These are phyloP conservation scores for Columba livia DNA, from an alignment of 2,113 vertebrate genomes.

Conservation along the genomic window DNA sequence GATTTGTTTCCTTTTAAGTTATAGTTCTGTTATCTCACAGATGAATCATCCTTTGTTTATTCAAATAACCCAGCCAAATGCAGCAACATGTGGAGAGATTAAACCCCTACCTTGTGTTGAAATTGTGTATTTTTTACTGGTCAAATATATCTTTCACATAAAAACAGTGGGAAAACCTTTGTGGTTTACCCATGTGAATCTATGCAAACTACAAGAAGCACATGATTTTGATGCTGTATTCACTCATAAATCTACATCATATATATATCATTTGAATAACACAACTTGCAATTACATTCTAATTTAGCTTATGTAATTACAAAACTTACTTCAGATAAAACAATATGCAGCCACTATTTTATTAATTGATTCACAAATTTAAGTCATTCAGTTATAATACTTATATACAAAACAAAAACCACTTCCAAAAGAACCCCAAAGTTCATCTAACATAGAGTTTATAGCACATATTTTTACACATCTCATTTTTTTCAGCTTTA, in stretches of 20 bases:
- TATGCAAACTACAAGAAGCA: background rate
- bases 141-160: background rate
- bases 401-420: background rate
- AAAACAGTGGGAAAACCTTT: background rate
- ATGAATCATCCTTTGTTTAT: background rate
- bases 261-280: constrained; percentile 18
- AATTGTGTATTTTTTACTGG: background rate
- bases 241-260: constrained; percentile 12
- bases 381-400: background rate
- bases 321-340: constrained; percentile 26
- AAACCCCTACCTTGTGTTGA: background rate
- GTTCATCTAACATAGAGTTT: background rate
- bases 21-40: background rate
- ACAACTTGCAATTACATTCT: background rate
- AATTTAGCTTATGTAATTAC: constrained; percentile 8
- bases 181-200: background rate
- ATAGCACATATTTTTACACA: background rate
- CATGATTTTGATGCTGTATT: background rate
- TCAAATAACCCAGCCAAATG: background rate
- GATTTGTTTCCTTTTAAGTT: background rate
- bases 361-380: background rate
- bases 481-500: background rate
- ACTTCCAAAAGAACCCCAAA: background rate
- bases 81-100: background rate
- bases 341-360: background rate